Percentiles rank a stretch among this genome's conserved stretches.
These are phyloP conservation scores for Neodon shergylaensis DNA, from an alignment of 2,113 vertebrate species.

Conservation along the genomic window DNA sequence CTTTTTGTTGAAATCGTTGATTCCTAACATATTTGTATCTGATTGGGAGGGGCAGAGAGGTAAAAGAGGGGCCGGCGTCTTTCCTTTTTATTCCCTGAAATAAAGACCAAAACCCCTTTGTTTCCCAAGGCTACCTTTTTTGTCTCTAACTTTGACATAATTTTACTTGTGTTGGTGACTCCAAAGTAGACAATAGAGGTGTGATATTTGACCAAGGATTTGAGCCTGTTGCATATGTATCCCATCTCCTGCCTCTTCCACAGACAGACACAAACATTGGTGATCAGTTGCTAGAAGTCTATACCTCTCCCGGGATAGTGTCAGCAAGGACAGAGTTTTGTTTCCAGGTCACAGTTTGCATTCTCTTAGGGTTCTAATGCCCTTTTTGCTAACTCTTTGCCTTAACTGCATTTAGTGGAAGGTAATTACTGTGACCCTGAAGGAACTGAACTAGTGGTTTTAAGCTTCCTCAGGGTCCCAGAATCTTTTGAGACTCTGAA, in stretches of 20 bases:
- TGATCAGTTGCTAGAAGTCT: neutral
- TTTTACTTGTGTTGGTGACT: neutral
- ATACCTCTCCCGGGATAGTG: neutral
- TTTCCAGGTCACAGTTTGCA: neutral
- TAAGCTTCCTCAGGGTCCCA: neutral
- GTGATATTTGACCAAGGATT: slow-evolving; percentile 6
- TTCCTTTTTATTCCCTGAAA: neutral
- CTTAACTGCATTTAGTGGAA: slow-evolving; percentile 14
- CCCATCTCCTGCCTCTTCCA: neutral
- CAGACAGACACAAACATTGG: neutral
- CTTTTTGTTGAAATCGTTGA: slow-evolving; percentile 21
- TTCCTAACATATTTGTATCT: slow-evolving; percentile 19
- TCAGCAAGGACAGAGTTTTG: neutral
- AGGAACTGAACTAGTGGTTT: slow-evolving; percentile 32
- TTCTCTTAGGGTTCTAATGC: slow-evolving; percentile 43
- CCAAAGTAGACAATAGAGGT: neutral
- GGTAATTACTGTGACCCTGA: neutral
- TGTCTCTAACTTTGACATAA: slow-evolving; percentile 42
- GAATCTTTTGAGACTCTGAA: slow-evolving; percentile 15
- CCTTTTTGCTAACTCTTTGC: slow-evolving; percentile 13
- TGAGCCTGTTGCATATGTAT: neutral
- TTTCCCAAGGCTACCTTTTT: neutral
- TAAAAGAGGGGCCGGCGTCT: neutral
- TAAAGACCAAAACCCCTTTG: neutral
- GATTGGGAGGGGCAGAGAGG: neutral